Base-by-base conservation (phyloP, 2,888 invertebrate species). In the Eristalis pertinax region DNA sequence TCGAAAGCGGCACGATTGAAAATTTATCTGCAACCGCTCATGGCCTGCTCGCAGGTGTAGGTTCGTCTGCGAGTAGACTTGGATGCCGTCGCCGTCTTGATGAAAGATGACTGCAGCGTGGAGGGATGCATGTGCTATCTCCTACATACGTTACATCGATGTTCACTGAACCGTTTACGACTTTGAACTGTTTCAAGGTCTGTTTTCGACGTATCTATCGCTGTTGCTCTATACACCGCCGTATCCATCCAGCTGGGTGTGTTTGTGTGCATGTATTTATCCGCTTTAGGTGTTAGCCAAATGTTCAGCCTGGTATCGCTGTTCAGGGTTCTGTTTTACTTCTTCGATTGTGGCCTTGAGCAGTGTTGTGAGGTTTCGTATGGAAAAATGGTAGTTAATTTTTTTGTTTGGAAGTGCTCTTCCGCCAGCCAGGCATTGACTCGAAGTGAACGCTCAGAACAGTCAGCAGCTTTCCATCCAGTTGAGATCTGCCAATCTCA, bases 141-240 rank as follows among this genome's bases (percentile, higher is more conserved):
- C 69, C 22, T 76, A 35, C 32, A 10, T 32, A 32, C 65, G 68
- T 83, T 78, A 74, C 70, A 86, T 92, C 91, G 91, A 92, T 92
- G 92, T 92, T 92, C 92, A 92, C 92, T 92, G 92, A 92, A 92
- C 92, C 92, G 92, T 92, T 92, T 91, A 92, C 91, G 91, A 91
- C 92, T 92, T 92, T 92, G 92, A 92, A 92, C 92, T 92, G 92
- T 92, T 92, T 92, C 92, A 92, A 92, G 92, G 92, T 92, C 92
- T 92, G 91, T 62, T 84, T 81, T 75, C 24, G 58, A 24, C 3
- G 22, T 22, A 24, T 58, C 15, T 26, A 26, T 24, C 26, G 24
- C 3, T 26, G 24, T 26, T 60, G 26, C 22, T 50, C 24, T 60
- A 24, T 24, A 13, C 60, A 24, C 60, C 3, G 0, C 4, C 13